Percentiles rank a stretch among this genome's conserved stretches.
Evolutionary conservation across 2,797 vertebrate species (phyloP).

Genomic region (Urosaurus nigricauda): DNA sequence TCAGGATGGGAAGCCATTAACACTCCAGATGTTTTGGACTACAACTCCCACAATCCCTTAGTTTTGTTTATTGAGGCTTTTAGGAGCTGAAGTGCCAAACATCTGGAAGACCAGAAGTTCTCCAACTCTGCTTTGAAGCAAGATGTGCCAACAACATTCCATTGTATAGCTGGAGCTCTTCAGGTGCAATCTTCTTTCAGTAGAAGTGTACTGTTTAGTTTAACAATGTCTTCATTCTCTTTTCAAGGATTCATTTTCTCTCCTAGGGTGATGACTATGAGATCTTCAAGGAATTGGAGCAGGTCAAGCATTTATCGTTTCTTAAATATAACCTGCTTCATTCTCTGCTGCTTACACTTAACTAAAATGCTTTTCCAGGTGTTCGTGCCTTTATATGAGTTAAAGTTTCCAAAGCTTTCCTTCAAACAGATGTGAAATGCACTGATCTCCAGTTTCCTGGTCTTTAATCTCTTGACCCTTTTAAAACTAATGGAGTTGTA

Average conservation of each 20-base stretch:
- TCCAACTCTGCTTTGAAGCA: not conserved
- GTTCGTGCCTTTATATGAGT: slow-evolving; percentile 69
- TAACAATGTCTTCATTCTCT: slow-evolving; percentile 35
- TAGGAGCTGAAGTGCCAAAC: not conserved
- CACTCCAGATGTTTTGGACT: not conserved
- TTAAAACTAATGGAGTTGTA: slow-evolving; percentile 76
- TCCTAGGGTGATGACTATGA: slow-evolving; percentile 57
- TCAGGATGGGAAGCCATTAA: not conserved
- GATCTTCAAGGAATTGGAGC: slow-evolving; percentile 69
- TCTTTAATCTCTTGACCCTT: slow-evolving; percentile 74
- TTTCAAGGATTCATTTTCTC: slow-evolving; percentile 43
- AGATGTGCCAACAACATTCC: not conserved
- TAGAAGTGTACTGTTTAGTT: slow-evolving; percentile 36
- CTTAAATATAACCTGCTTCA: slow-evolving; percentile 73
- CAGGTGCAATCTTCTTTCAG: not conserved
- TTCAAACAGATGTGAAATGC: slow-evolving; percentile 70
- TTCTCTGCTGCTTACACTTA: slow-evolving; percentile 63
- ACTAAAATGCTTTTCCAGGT: slow-evolving; percentile 77
- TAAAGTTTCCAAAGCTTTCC: slow-evolving; percentile 71
- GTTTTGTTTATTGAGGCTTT: not conserved
- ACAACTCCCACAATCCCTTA: not conserved
- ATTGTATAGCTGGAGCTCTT: not conserved
- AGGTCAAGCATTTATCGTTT: slow-evolving; percentile 58
- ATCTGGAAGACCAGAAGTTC: not conserved
- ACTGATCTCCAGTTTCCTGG: slow-evolving; percentile 68